Evolutionary conservation across 2,797 vertebrate species (phyloP).

Genomic region (Lagocephalus sceleratus): DNA sequence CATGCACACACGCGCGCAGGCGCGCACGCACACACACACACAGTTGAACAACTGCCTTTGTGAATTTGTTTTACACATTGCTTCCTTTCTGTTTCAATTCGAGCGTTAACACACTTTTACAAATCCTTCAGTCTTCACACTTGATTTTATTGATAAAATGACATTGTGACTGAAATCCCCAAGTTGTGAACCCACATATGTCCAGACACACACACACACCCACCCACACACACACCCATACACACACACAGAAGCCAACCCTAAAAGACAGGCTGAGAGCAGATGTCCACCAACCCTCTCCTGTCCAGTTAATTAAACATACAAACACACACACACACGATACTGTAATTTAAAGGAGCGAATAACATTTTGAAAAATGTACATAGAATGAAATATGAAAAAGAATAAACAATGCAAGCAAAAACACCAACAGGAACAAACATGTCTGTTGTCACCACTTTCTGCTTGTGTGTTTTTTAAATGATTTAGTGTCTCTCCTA

Average conservation of each 20-base stretch:
- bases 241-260: conserved; percentile 36
- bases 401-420: too few relatives aligned
- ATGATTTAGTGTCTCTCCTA: too few relatives aligned
- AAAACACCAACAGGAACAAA: too few relatives aligned
- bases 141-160: too few relatives aligned
- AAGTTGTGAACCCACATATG: conserved; percentile 10
- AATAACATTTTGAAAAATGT: background rate
- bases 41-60: background rate
- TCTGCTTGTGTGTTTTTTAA: too few relatives aligned
- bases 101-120: too few relatives aligned
- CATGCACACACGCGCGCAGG: conserved; percentile 30
- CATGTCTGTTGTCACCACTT: too few relatives aligned
- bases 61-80: too few relatives aligned
- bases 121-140: too few relatives aligned
- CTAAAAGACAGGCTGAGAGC: conserved; percentile 70
- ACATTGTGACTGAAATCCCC: too few relatives aligned
- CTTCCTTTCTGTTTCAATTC: too few relatives aligned
- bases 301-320: conserved; percentile 74
- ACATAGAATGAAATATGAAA: too few relatives aligned
- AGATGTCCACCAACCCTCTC: conserved; percentile 73
- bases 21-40: conserved; percentile 24
- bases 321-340: conserved; percentile 43
- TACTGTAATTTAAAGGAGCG: background rate
- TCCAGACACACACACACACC: conserved; percentile 28
- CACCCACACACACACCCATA: conserved; percentile 28